phyloP scores from a whole-genome alignment of 1,140 invertebrate species.

The Solen grandis region DNA sequence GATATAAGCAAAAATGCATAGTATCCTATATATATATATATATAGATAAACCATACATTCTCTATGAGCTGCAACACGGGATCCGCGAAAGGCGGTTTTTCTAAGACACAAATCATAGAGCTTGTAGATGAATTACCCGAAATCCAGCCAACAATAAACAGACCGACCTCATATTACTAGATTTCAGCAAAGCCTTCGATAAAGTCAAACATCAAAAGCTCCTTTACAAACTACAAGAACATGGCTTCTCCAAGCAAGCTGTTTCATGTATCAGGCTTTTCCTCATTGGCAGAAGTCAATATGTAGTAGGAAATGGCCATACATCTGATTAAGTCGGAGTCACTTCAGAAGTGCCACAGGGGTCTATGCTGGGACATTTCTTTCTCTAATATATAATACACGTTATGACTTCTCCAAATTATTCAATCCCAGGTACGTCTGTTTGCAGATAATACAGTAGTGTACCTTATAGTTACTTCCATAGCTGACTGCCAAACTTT shows the following conservation, averaged over 20 bases:
- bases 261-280: not conserved
- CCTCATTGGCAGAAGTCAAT: constrained; percentile 3
- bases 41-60: no score
- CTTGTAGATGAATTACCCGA: not conserved
- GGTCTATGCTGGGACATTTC: constrained; percentile 8
- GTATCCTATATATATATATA: no score
- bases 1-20: no score
- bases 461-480: no score
- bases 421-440: constrained; percentile 12
- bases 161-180: no score
- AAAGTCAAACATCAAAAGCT: no score
- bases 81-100: no score
- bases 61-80: no score
- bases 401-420: constrained; percentile 9
- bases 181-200: no score
- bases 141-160: not conserved
- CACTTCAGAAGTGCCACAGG: constrained; percentile 12
- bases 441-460: no score
- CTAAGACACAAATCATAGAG: constrained; percentile 2
- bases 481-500: no score
- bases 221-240: constrained; percentile 9
- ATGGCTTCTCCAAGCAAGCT: no score
- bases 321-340: constrained; percentile 18
- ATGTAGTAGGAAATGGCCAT: not conserved
- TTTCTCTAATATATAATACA: constrained; percentile 20